Evolutionary conservation across 2,797 vertebrate genomes (phyloP).

Genomic region (Lepilemur septentrionalis): DNA sequence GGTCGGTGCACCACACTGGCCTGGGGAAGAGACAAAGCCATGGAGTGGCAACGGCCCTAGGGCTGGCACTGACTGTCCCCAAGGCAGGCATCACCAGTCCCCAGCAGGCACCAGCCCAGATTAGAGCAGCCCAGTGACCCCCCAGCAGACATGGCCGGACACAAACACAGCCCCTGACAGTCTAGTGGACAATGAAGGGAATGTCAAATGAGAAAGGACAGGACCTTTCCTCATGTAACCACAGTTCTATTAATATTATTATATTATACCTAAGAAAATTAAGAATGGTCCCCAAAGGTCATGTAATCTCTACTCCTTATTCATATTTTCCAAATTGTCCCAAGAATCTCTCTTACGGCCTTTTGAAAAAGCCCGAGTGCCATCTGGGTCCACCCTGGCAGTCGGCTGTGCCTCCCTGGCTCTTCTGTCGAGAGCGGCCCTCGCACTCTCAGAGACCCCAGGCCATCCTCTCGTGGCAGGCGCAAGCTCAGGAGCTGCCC

Average conservation of each 20-base stretch:
- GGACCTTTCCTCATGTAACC: background rate
- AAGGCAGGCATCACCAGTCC: background rate
- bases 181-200: background rate
- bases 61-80: background rate
- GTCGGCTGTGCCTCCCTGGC: background rate
- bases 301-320: background rate
- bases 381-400: no score
- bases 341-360: background rate
- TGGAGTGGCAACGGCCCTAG: no score
- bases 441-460: background rate
- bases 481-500: background rate
- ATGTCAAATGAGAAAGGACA: background rate
- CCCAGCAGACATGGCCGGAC: background rate
- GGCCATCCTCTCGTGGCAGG: background rate
- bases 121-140: background rate
- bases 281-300: background rate
- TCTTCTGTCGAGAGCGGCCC: no score
- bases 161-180: background rate
- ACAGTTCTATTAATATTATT: background rate
- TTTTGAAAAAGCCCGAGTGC: background rate
- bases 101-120: background rate
- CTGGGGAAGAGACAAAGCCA: background rate
- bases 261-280: background rate
- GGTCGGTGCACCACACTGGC: background rate
- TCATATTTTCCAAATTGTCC: background rate